Conservation (phyloP, 1,140 invertebrate species). For the Cotesia vestalis region DNA sequence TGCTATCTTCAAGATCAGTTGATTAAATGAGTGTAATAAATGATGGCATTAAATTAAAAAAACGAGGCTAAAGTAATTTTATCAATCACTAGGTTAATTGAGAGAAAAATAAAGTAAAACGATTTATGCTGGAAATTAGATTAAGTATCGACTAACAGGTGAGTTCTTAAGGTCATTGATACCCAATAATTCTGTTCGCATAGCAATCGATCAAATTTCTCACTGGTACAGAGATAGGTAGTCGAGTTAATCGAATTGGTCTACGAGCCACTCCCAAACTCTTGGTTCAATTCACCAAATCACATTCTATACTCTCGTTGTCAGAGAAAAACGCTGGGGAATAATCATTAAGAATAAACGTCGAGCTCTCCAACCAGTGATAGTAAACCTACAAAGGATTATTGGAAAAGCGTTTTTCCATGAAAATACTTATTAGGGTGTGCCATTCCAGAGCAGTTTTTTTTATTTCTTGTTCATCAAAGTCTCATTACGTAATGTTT, state of each 20-base stretch:
- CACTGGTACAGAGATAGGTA: background rate
- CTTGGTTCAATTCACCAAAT: constrained; percentile 5
- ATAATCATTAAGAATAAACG: constrained; percentile 10
- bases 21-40: no score
- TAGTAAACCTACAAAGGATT: constrained; percentile 2
- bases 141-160: background rate
- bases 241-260: constrained; percentile 26
- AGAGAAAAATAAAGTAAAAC: background rate
- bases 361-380: background rate
- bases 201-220: constrained; percentile 25
- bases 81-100: background rate
- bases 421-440: background rate
- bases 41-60: no score
- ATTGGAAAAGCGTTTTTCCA: constrained; percentile 11
- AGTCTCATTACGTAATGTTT: no score
- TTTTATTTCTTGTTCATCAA: background rate
- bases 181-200: constrained; percentile 16
- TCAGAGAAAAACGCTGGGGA: background rate
- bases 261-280: constrained; percentile 26
- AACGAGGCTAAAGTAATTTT: background rate
- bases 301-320: constrained; percentile 1
- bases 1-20: no score
- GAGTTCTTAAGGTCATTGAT: constrained; percentile 2
- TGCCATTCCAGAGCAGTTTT: background rate
- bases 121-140: background rate